Conservation (phyloP, 2,797 vertebrate species). For the Dipus sagitta region DNA sequence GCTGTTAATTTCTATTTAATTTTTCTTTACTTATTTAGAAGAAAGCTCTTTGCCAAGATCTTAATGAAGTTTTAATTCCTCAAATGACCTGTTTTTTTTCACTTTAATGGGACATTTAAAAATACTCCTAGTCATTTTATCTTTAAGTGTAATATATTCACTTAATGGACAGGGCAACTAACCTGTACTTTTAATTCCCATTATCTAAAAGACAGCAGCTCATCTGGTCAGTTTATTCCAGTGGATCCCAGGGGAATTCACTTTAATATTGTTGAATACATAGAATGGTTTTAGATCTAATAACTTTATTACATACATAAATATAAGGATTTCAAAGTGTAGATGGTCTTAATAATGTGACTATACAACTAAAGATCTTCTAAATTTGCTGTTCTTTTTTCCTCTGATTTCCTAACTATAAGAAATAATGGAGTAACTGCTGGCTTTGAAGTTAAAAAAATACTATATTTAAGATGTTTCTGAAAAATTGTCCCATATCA, state of each 20-base stretch:
- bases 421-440: neutral
- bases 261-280: neutral
- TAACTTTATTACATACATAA: neutral
- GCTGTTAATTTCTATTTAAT: conserved; percentile 6
- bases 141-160: neutral
- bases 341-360: neutral
- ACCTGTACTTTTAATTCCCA: neutral
- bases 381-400: neutral
- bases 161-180: neutral
- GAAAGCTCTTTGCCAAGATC: conserved; percentile 1
- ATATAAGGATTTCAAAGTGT: neutral
- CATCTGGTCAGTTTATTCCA: neutral
- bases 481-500: neutral
- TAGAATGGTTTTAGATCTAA: neutral
- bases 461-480: neutral
- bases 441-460: neutral
- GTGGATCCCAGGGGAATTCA: neutral
- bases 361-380: neutral
- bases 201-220: neutral
- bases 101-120: neutral
- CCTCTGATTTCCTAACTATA: neutral
- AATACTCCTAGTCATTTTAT: neutral
- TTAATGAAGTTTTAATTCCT: conserved; percentile 50
- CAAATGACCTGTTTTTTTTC: neutral
- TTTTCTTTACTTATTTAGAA: conserved; percentile 31